These are phyloP conservation scores for Drosophila kuntzei DNA, from an alignment of 2,888 invertebrate genomes.

Conservation along the genomic window DNA sequence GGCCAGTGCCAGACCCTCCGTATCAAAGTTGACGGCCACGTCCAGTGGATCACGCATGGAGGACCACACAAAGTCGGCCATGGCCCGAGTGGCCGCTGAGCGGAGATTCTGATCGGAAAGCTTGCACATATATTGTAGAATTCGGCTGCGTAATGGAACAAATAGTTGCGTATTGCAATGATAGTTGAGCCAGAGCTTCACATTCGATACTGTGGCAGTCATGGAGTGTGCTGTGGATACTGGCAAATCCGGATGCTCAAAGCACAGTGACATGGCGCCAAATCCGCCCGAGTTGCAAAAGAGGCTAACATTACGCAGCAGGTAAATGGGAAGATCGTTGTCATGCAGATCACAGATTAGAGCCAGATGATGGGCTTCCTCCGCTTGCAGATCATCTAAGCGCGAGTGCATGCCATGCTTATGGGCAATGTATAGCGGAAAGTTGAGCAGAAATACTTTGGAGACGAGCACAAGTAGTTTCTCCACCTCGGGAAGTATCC, in stretches of 20 bases:
- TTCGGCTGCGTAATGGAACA: conserved; percentile 94
- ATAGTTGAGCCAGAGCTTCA: conserved; percentile 97
- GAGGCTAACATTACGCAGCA: conserved; percentile 95
- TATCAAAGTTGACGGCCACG: conserved; percentile 93
- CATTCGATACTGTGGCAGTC: conserved; percentile 95
- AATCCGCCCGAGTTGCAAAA: conserved; percentile 97
- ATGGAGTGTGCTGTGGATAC: conserved; percentile 96
- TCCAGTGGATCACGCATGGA: conserved; percentile 96
- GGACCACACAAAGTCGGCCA: conserved; percentile 99
- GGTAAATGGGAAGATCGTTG: conserved; percentile 95
- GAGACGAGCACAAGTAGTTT: conserved; percentile 94
- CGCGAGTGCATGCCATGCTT: conserved; percentile 93
- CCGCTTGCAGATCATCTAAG: conserved; percentile 92
- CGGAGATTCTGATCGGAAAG: conserved; percentile 96
- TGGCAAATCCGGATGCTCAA: conserved; percentile 92
- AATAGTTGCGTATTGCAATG: conserved; percentile 95
- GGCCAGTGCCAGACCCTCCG: conserved; percentile 95
- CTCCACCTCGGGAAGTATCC: conserved; percentile 94
- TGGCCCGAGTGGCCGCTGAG: conserved; percentile 94
- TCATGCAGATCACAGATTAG: conserved; percentile 95
- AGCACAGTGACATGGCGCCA: conserved; percentile 94
- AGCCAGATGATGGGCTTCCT: conserved; percentile 89
- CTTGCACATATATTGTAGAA: conserved; percentile 96
- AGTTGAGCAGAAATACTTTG: conserved; percentile 95
- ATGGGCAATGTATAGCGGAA: conserved; percentile 94